Evolutionary conservation across 2,797 vertebrate genomes (phyloP), one percentile per base, ranked within the genome.

Genomic region (Artibeus lituratus): DNA sequence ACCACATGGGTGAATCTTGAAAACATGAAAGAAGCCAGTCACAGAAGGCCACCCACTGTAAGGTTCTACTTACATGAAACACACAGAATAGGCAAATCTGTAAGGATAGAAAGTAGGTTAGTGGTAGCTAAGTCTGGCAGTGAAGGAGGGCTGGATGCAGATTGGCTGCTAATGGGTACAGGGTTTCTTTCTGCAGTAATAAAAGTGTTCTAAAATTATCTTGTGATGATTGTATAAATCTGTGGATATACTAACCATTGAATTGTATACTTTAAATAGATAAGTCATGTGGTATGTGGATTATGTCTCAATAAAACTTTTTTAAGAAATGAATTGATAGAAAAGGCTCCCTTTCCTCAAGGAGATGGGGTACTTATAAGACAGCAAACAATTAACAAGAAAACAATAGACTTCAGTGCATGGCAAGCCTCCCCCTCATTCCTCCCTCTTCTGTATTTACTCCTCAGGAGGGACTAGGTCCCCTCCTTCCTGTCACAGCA

Each of bases 171-270:
- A 22, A 42, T 19, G 21, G 35, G n/a, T 62, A 59, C 24, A 51
- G 22, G 57, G 12, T 91, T 89, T 93, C 77, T 80, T 62, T 70
- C 73, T 57, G 29, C 32, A 24, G 59, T 69, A 89, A 39, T 39
- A 42, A 92, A 90, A 87, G 65, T 59, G 5, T 81, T 82, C 65
- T 93, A 59, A 74, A 87, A 87, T 92, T 90, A 88, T 44, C 93
- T 70, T 55, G 59, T 62, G 49, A 51, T 84, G 32, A 80, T 49
- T 39, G 7, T 76, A 62, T 69, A 91, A 53, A 55, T 95, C 62
- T 84, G 55, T 94, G 49, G 93, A 74, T 24, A 16, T 44, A 53
- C 24, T 91, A 51, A 53, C 35, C 57, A 59, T 16, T 67, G 57
- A 62, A 65, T 35, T 69, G 35, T 57, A 47, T 19, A 24, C 73